Evolutionary conservation across 2,797 vertebrate genomes (phyloP).

Genomic region (Dendrocincla tyrannina): DNA sequence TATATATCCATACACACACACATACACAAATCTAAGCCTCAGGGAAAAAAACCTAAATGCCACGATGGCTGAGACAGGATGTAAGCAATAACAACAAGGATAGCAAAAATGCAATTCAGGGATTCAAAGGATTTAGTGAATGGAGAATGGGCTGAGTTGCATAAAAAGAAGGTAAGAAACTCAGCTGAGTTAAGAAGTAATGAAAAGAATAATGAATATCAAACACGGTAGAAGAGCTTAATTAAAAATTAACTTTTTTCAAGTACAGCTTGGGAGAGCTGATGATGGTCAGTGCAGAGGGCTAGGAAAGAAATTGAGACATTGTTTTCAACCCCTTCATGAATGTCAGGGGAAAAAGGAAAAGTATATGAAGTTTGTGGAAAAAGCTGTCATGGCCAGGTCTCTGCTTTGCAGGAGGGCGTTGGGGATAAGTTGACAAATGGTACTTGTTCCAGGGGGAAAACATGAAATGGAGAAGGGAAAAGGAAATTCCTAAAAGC

Average conservation of each 20-base stretch:
- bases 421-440: background rate
- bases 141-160: background rate
- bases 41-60: background rate
- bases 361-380: background rate
- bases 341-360: background rate
- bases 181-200: background rate
- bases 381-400: fast-evolving
- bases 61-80: background rate
- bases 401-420: background rate
- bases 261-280: background rate
- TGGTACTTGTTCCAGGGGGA: fast-evolving
- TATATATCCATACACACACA: background rate
- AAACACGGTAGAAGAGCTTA: background rate
- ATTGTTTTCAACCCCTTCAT: background rate
- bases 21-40: background rate
- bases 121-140: background rate
- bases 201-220: constrained; percentile 13
- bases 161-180: background rate
- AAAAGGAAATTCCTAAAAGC: background rate
- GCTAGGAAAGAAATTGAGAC: background rate
- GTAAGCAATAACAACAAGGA: constrained; percentile 29
- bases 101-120: background rate
- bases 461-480: background rate
- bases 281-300: background rate
- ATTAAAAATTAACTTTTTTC: constrained; percentile 9